Conservation (phyloP, 2,113 vertebrate genomes). For the Tragelaphus scriptus region DNA sequence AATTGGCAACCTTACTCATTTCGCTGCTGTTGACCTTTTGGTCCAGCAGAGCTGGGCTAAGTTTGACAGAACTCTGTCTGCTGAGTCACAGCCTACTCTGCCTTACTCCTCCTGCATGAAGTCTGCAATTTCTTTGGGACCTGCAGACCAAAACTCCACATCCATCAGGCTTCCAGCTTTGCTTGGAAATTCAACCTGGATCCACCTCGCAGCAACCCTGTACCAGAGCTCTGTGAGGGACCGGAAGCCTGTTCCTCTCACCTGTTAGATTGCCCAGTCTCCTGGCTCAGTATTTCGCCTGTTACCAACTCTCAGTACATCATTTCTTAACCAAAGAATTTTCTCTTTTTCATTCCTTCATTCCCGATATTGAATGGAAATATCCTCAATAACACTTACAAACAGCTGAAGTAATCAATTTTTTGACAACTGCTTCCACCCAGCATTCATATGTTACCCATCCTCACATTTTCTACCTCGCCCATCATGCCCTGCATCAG, state of each 20-base stretch:
- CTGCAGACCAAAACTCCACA: neutral
- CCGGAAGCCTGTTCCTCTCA: neutral
- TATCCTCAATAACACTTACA: neutral
- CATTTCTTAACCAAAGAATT: neutral
- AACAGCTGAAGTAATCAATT: neutral
- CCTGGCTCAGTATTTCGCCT: neutral
- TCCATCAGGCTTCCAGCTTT: neutral
- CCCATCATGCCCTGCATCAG: neutral
- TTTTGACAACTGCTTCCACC: neutral
- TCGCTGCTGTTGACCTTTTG: slow-evolving; percentile 1
- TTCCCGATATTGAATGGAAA: neutral
- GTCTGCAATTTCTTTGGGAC: neutral
- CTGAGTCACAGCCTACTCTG: neutral
- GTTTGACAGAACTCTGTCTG: neutral
- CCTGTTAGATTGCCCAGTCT: neutral
- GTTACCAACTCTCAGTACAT: neutral
- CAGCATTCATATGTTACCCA: neutral
- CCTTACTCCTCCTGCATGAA: neutral
- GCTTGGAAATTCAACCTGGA: neutral
- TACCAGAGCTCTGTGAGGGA: neutral
- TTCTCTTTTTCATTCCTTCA: neutral
- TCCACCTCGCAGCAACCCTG: neutral
- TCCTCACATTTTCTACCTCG: neutral
- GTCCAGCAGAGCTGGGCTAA: neutral
- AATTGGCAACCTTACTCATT: neutral